Percentiles rank a stretch among this genome's conserved stretches.
Conservation (phyloP, 2,888 invertebrate genomes). For the Epistrophe eligans region DNA sequence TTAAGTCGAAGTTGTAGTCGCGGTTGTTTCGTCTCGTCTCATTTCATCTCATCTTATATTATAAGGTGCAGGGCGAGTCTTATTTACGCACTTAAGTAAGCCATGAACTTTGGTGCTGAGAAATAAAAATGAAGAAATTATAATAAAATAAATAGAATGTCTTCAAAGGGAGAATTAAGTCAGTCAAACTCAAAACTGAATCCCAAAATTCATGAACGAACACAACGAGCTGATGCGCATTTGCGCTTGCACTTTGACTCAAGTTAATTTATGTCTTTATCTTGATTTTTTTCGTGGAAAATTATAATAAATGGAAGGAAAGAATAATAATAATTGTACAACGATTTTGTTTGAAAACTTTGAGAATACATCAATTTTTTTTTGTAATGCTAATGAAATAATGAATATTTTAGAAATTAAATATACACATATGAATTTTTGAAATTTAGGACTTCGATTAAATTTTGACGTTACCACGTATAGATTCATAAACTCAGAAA, state of each 20-base stretch:
- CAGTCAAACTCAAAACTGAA: slow-evolving; percentile 34
- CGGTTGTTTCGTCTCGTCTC: not conserved
- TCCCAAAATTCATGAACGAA: not conserved
- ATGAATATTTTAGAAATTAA: too few relatives aligned
- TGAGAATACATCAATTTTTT: not conserved
- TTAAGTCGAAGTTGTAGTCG: slow-evolving; percentile 17
- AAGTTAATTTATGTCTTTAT: slow-evolving; percentile 58
- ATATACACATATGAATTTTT: too few relatives aligned
- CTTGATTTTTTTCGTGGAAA: slow-evolving; percentile 41
- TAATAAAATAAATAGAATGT: slow-evolving; percentile 70
- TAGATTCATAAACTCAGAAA: too few relatives aligned
- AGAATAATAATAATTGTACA: slow-evolving; percentile 57
- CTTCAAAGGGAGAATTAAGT: slow-evolving; percentile 40
- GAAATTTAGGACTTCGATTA: too few relatives aligned
- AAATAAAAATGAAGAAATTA: slow-evolving; percentile 70
- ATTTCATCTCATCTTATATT: not conserved
- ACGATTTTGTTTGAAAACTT: not conserved
- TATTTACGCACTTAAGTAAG: slow-evolving; percentile 67
- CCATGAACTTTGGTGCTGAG: slow-evolving; percentile 52
- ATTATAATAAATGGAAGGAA: slow-evolving; percentile 51
- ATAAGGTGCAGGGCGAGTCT: slow-evolving; percentile 29
- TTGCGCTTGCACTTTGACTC: slow-evolving; percentile 29
- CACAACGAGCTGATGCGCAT: not conserved
- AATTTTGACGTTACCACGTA: too few relatives aligned
- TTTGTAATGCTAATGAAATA: not conserved